Conservation (phyloP, 2,113 vertebrate genomes). For the Ovibos moschatus region DNA sequence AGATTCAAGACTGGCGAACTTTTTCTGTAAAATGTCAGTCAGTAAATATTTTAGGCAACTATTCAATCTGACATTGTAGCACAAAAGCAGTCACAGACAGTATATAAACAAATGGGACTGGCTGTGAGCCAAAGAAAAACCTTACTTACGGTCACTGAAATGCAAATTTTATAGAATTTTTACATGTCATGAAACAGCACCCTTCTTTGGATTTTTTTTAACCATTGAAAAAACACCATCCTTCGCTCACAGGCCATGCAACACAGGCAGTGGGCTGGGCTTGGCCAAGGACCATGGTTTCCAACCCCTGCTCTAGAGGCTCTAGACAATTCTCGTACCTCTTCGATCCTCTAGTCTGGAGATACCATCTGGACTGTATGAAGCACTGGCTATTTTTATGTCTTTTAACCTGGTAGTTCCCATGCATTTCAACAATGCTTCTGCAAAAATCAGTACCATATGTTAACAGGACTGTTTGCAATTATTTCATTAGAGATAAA, state of each 20-base stretch:
- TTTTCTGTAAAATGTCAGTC: background rate
- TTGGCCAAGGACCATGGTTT: background rate
- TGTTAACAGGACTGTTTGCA: slow-evolving; percentile 57
- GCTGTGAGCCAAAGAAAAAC: background rate
- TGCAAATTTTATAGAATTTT: background rate
- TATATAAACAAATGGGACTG: background rate
- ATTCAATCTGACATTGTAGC: background rate
- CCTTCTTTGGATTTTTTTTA: background rate
- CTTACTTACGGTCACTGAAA: background rate
- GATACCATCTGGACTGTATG: slow-evolving; percentile 23
- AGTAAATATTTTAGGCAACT: background rate
- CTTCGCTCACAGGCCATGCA: background rate
- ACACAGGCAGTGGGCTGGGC: background rate
- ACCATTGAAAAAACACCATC: slow-evolving; percentile 2
- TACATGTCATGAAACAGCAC: background rate
- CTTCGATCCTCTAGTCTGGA: background rate
- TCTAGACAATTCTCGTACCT: background rate
- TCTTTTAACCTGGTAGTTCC: slow-evolving; percentile 54
- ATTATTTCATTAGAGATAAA: slow-evolving; percentile 67
- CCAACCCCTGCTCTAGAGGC: background rate
- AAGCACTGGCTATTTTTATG: slow-evolving; percentile 7
- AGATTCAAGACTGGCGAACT: background rate
- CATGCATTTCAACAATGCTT: slow-evolving; percentile 63
- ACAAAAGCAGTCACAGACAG: background rate
- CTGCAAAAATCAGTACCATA: slow-evolving; percentile 65